Conservation (phyloP, 2,797 vertebrate genomes). For the Tiaroga cobitis region DNA sequence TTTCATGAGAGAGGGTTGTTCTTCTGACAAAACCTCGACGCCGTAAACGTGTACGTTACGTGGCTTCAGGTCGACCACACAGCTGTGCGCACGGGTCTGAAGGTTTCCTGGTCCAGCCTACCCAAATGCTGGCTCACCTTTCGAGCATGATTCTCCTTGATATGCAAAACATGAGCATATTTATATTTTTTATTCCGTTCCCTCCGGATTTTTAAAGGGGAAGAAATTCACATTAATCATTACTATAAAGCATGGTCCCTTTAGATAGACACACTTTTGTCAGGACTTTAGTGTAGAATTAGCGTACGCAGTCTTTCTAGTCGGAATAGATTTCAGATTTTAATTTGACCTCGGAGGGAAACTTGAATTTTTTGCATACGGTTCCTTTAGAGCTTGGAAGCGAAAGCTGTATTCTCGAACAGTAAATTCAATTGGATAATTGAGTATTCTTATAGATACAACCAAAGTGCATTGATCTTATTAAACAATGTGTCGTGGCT, state of each 20-base stretch:
- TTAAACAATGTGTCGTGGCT: conserved; percentile 46
- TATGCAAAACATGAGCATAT: conserved; percentile 48
- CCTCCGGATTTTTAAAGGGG: conserved; percentile 22
- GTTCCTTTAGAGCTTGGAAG: background rate
- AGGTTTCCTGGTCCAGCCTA: conserved; percentile 30
- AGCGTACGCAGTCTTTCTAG: background rate
- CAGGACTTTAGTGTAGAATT: conserved; percentile 36
- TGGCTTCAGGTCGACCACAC: conserved; percentile 33
- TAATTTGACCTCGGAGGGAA: conserved; percentile 43
- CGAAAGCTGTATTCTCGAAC: background rate
- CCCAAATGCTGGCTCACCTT: conserved; percentile 39
- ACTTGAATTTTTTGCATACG: conserved; percentile 10
- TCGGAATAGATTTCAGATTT: conserved; percentile 20
- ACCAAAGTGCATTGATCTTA: conserved; percentile 50
- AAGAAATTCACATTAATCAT: background rate
- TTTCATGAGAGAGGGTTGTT: conserved; percentile 16
- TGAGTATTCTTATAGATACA: conserved; percentile 40
- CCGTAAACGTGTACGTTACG: conserved; percentile 16
- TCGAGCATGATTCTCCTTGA: conserved; percentile 37
- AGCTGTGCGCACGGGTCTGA: conserved; percentile 20
- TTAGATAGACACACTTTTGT: conserved; percentile 44
- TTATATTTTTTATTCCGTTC: conserved; percentile 42
- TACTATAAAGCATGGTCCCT: conserved; percentile 37
- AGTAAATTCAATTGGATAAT: background rate
- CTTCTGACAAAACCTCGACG: conserved; percentile 25